Evolutionary conservation across 2,113 vertebrate genomes (phyloP).

Genomic region (Pao palembangensis): DNA sequence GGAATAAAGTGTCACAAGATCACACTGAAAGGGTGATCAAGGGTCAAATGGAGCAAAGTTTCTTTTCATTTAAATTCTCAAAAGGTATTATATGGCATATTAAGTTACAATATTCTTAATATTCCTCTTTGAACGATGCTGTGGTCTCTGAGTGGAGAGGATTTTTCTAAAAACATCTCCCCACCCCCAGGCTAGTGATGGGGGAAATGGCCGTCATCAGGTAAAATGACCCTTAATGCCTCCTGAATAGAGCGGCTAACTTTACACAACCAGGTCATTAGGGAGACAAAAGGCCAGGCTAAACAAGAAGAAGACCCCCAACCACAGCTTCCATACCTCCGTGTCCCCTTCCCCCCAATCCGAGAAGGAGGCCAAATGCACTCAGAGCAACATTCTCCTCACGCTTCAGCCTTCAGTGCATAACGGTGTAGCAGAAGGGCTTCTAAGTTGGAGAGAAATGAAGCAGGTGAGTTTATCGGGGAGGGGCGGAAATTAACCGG

Average conservation of each 20-base stretch:
- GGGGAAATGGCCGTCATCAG: constrained; percentile 46
- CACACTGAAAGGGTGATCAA: too few relatives aligned
- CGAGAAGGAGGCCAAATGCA: constrained; percentile 30
- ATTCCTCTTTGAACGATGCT: background rate
- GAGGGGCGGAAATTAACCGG: constrained; percentile 28
- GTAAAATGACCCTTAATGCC: constrained; percentile 69
- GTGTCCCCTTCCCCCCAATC: constrained; percentile 15
- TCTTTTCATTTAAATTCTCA: too few relatives aligned
- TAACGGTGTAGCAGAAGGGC: constrained; percentile 35
- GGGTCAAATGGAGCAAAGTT: too few relatives aligned
- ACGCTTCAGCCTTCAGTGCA: constrained; percentile 31
- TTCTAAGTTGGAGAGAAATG: constrained; percentile 39
- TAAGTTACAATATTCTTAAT: too few relatives aligned
- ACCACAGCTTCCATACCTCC: constrained; percentile 2
- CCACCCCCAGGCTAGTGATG: constrained; percentile 36
- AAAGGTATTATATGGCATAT: too few relatives aligned
- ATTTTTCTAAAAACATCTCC: constrained; percentile 18
- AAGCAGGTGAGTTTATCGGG: constrained; percentile 34
- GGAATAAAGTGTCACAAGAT: too few relatives aligned
- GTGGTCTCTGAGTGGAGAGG: background rate
- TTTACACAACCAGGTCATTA: constrained; percentile 62
- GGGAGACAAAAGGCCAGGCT: constrained; percentile 57
- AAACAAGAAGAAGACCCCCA: constrained; percentile 53
- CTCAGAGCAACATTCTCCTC: constrained; percentile 16
- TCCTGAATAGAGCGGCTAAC: constrained; percentile 57